Evolutionary conservation across 2,888 invertebrate genomes (phyloP), one percentile per base, ranked within the genome.

Genomic region (Rhamnusium bicolor): DNA sequence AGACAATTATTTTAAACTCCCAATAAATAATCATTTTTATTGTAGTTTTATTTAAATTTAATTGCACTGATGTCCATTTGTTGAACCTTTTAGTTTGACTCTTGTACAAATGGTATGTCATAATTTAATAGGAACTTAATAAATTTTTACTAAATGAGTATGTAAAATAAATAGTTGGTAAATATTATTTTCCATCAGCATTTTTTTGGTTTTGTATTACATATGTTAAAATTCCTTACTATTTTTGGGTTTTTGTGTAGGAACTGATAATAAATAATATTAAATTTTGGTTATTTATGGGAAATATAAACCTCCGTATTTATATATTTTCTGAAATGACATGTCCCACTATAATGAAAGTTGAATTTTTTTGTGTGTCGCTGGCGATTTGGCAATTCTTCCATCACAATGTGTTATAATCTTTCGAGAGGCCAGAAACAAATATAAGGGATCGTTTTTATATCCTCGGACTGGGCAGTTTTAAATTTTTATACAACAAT

Each of bases 21-120:
- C 49, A 63, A 63, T 63, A 63, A 63, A 63, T 63, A 63, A 46
- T n/a, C n/a, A 27, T 63, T 49, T 63, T 63, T 63, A 63, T 63
- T 49, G 49, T 49, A 6, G 16, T 63, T 63, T 63, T 63, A 63
- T 63, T 63, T 49, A 63, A 47, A 63, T 63, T 63, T 49, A 24
- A 63, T 47, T 46, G 47, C 24, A 40, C 18, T 14, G 62, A 24
- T 49, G 27, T 63, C 24, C 49, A 63, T 49, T 27, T 63, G 40
- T 61, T 32, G 61, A 21, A 6, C 40, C 18, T 32, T 29, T n/a
- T 19, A 46, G 4, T 61, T 18, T 46, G 32, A 61, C 61, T 40
- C 5, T 14, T 29, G 18, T 29, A 27, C 19, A 51, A n/a, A 49
- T 65, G 65, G 65, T 51, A 51, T 51, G 53, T 53, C 51, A 53